A percentile compares a stretch with the other conserved stretches of the same genome.
phyloP scores from a whole-genome alignment of 1,140 invertebrate genomes.

The Orius insidiosus region DNA sequence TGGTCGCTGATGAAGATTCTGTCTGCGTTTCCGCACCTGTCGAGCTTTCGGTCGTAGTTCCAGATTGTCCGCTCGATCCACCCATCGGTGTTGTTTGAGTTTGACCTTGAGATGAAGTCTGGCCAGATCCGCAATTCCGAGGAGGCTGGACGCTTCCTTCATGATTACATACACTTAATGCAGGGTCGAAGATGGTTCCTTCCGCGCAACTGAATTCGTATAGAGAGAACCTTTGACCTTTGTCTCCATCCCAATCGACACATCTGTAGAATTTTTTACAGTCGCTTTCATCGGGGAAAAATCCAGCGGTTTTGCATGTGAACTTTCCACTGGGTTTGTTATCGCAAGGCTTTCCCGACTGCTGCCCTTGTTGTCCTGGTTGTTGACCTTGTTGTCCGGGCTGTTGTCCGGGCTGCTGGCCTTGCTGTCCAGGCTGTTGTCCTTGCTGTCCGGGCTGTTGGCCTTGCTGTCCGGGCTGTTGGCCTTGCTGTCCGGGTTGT shows the following conservation, averaged over 20 bases:
- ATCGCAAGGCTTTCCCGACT: not conserved
- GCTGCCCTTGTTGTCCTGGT: constrained; percentile 1
- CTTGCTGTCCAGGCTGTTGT: not conserved
- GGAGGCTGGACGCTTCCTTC: constrained; percentile 32
- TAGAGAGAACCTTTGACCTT: constrained; percentile 39
- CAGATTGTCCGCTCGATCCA: not conserved
- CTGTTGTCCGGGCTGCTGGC: constrained; percentile 4
- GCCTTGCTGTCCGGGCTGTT: constrained; percentile 10
- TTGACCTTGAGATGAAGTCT: constrained; percentile 8
- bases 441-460: constrained; percentile 5
- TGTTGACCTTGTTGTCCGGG: constrained; percentile 3
- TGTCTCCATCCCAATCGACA: constrained; percentile 36
- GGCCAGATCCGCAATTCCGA: constrained; percentile 25
- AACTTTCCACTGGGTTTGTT: constrained; percentile 15
- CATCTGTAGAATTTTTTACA: constrained; percentile 57
- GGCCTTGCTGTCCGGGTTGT: constrained; percentile 5
- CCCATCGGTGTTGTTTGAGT: constrained; percentile 5
- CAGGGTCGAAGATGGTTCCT: constrained; percentile 38
- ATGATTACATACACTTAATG: constrained; percentile 33
- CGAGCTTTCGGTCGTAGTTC: not conserved
- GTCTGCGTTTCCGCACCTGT: not conserved
- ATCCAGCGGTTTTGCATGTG: constrained; percentile 30
- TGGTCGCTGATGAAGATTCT: not conserved
- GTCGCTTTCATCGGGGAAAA: constrained; percentile 39
- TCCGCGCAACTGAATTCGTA: constrained; percentile 32